Evolutionary conservation across 2,113 vertebrate species (phyloP).

Genomic region (Hydrolagus affinis): DNA sequence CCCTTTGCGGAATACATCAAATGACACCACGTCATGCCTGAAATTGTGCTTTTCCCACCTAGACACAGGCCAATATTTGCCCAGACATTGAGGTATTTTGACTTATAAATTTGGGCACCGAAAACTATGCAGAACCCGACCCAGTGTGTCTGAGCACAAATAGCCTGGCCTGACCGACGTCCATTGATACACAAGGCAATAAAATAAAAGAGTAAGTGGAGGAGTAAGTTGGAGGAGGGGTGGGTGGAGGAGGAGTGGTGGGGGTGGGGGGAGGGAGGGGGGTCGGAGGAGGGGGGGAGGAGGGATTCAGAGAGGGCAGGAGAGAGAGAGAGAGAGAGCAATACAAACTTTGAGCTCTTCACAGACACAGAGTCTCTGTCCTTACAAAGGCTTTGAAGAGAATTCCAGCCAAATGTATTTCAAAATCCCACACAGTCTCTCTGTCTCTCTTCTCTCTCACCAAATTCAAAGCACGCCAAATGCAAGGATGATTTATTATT

Average conservation of each 20-base stretch:
- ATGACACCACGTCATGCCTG: neutral
- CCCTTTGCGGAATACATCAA: too few species aligned
- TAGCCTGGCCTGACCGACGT: neutral
- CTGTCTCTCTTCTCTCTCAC: too few species aligned
- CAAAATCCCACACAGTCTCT: neutral
- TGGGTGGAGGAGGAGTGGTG: too few species aligned
- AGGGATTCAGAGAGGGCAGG: too few species aligned
- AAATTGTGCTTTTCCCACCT: neutral
- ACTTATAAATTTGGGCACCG: neutral
- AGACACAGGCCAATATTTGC: neutral
- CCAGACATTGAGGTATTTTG: neutral
- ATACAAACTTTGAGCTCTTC: neutral
- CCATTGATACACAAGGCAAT: neutral
- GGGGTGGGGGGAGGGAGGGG: too few species aligned
- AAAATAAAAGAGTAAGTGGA: neutral
- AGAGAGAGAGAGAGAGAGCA: too few species aligned
- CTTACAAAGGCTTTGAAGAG: neutral
- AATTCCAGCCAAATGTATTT: neutral
- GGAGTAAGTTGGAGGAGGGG: too few species aligned
- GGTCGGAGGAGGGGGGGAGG: too few species aligned
- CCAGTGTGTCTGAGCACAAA: neutral
- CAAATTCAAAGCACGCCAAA: too few species aligned
- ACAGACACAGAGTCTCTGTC: neutral
- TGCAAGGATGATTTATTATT: too few species aligned
- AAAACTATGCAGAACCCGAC: neutral